Conservation (phyloP, 2,888 invertebrate genomes). For the Danaus chrysippus region DNA sequence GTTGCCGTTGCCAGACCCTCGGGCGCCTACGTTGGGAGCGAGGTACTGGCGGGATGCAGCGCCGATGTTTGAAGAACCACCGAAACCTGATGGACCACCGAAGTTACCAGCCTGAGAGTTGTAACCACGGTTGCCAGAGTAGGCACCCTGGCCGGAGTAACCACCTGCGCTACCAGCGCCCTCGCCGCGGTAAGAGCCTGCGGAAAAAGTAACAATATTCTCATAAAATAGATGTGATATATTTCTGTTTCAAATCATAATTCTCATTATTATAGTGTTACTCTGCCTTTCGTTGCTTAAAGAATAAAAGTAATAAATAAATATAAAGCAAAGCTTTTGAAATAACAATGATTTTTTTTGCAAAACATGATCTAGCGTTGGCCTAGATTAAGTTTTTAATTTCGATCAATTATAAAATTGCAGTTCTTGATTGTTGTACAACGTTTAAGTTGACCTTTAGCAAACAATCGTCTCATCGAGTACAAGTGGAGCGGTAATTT, state of each 20-base stretch:
- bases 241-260: too few species aligned
- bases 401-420: neutral
- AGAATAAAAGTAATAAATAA: too few species aligned
- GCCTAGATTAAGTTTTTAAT: neutral
- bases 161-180: constrained; percentile 50
- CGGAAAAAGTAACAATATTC: constrained; percentile 27
- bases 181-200: constrained; percentile 71
- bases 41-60: constrained; percentile 68
- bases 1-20: constrained; percentile 65
- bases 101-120: constrained; percentile 27
- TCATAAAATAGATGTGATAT: too few species aligned
- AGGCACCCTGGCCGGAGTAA: constrained; percentile 29
- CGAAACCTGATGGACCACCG: constrained; percentile 29
- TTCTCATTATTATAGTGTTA: too few species aligned
- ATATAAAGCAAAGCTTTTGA: too few species aligned
- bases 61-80: constrained; percentile 38
- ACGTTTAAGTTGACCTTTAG: constrained; percentile 25
- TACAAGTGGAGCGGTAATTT: constrained; percentile 39
- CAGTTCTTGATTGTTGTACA: neutral
- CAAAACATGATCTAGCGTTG: too few species aligned
- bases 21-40: constrained; percentile 59
- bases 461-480: constrained; percentile 26
- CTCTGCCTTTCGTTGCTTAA: too few species aligned
- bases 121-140: constrained; percentile 16
- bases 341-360: too few species aligned